A percentile compares a stretch with the other conserved stretches of the same genome.
Evolutionary conservation across 2,797 vertebrate genomes (phyloP).

Genomic region (Macroramphosus scolopax): DNA sequence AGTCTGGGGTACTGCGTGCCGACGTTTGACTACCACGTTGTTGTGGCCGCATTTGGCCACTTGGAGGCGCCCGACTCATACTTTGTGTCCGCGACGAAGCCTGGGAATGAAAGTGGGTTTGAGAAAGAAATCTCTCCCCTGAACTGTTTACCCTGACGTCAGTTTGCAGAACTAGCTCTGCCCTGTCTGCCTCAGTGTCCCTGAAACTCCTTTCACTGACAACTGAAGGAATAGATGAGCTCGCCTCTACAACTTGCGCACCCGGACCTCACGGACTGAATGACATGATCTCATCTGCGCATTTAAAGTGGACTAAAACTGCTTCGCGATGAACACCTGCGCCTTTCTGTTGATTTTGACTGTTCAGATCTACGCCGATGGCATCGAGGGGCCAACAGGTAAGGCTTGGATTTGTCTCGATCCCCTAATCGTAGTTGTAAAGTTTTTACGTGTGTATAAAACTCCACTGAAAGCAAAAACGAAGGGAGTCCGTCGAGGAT

Average conservation of each 20-base stretch:
- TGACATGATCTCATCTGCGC: constrained; percentile 68
- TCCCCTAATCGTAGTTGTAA: constrained; percentile 22
- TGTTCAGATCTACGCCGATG: constrained; percentile 81
- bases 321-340: constrained; percentile 80
- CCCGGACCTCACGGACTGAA: constrained; percentile 62
- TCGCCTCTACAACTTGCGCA: constrained; percentile 49
- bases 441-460: constrained; percentile 44
- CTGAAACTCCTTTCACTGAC: constrained; percentile 66
- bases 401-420: constrained; percentile 42
- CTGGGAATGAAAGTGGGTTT: constrained; percentile 62
- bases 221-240: constrained; percentile 64
- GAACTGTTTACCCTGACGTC: constrained; percentile 84
- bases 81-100: constrained; percentile 24
- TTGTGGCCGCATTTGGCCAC: constrained; percentile 37
- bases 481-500: constrained; percentile 39
- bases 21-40: constrained; percentile 16
- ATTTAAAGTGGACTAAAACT: constrained; percentile 79
- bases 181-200: constrained; percentile 70
- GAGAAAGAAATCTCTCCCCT: constrained; percentile 68
- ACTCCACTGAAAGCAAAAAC: constrained; percentile 36
- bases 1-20: constrained; percentile 6
- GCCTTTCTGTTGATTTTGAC: constrained; percentile 79
- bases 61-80: constrained; percentile 73
- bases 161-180: constrained; percentile 76
- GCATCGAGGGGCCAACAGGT: constrained; percentile 85